Evolutionary conservation across 2,888 invertebrate species (phyloP), one percentile per base, ranked within the genome.

Genomic region (Caradrina kadenii): DNA sequence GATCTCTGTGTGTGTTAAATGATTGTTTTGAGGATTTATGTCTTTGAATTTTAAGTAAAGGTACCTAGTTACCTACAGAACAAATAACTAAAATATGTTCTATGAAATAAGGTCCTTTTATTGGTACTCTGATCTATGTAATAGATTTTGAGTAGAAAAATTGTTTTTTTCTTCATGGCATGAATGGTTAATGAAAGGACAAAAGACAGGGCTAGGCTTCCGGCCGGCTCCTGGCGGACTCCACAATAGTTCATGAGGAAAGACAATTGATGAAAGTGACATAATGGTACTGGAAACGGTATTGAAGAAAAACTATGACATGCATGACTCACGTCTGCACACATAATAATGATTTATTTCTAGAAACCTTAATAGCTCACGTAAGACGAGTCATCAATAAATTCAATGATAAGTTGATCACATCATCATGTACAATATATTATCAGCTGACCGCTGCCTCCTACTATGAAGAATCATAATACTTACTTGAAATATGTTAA

Each of bases 311-410:
- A 63, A 39, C 21, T 5, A 39, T 31, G 45, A 45, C 39, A 22
- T 54, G 19, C 19, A 48, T 73, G 73, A 73, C 21, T 73, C 26
- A 54, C 0, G 73, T 64, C 39, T 63, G 26, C 35, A 22, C 11
- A 62, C 69, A 26, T 39, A 6, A 13, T 19, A 17, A 56, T 2
- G 5, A 2, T 10, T 31, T 22, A 48, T 31, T 26, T 22, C 22
- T 21, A 17, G 21, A 31, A n/a, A 22, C 4, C 21, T 48, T 21
- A 17, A 31, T 42, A 54, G 1, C n/a, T 69, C 11, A 21, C 1
- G 19, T 26, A 26, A 45, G 19, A 59, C 54, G 13, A 54, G 22
- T 50, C 58, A 50, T 69, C 31, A 31, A 48, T 21, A 45, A 35
- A 62, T 45, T 49, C 19, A 15, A 21, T 17, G n/a, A 60, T 54